Evolutionary conservation across 2,113 vertebrate genomes (phyloP).

Genomic region (Trachemys scripta): DNA sequence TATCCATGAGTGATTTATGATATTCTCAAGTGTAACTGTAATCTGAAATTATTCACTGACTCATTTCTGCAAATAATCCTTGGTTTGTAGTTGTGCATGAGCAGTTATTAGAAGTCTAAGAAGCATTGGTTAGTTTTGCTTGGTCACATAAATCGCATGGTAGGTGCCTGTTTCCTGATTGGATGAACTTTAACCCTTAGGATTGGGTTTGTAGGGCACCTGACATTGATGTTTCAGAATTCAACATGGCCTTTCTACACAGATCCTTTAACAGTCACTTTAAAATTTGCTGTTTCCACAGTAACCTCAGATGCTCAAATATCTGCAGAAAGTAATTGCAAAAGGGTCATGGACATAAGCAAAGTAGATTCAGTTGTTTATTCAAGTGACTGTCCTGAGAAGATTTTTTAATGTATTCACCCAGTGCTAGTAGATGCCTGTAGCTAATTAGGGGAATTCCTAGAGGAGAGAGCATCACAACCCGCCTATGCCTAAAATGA

Average conservation of each 20-base stretch:
- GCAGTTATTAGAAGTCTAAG: not conserved
- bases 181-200: not conserved
- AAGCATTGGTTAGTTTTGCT: not conserved
- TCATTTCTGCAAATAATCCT: not conserved
- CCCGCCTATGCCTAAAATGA: not conserved
- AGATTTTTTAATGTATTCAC: not conserved
- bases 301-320: not conserved
- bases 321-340: not conserved
- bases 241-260: not conserved
- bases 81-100: not conserved
- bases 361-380: not conserved
- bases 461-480: not conserved
- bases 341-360: not conserved
- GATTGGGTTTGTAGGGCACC: not conserved
- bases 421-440: not conserved
- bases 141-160: not conserved
- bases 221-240: not conserved
- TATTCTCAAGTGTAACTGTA: not conserved
- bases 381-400: not conserved
- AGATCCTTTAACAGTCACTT: not conserved
- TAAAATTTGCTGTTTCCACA: not conserved
- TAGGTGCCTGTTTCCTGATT: not conserved
- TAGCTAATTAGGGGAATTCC: not conserved
- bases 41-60: constrained; percentile 3
- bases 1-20: not conserved